These are phyloP conservation scores for Microplitis demolitor DNA, from an alignment of 1,140 invertebrate genomes.

Conservation along the genomic window DNA sequence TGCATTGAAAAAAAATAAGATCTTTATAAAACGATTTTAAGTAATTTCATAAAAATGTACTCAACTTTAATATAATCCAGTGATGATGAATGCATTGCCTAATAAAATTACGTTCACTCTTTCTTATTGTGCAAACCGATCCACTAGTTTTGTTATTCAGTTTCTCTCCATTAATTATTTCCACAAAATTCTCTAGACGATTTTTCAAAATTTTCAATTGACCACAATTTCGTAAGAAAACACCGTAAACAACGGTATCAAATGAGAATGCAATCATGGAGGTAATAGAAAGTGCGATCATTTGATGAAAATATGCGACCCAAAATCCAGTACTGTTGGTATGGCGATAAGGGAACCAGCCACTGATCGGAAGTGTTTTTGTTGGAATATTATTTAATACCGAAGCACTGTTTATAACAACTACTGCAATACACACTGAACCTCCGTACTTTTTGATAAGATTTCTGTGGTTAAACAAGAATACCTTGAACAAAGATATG, in stretches of 20 bases:
- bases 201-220: slow-evolving; percentile 35
- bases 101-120: slow-evolving; percentile 15
- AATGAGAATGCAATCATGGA: slow-evolving; percentile 33
- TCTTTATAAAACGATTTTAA: background rate
- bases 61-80: slow-evolving; percentile 35
- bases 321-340: slow-evolving; percentile 22
- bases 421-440: slow-evolving; percentile 25
- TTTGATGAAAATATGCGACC: slow-evolving; percentile 36
- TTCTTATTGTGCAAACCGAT: too few species aligned
- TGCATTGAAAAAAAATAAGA: background rate
- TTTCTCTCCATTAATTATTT: background rate
- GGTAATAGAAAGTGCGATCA: slow-evolving; percentile 15
- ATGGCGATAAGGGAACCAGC: slow-evolving; percentile 38
- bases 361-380: slow-evolving; percentile 27
- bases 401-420: slow-evolving; percentile 29
- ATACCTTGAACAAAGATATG: too few species aligned
- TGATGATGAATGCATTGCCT: slow-evolving; percentile 35
- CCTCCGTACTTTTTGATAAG: slow-evolving; percentile 19
- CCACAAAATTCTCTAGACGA: slow-evolving; percentile 19
- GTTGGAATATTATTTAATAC: slow-evolving; percentile 23
- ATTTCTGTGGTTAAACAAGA: background rate
- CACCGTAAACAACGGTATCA: slow-evolving; percentile 33
- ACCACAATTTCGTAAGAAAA: slow-evolving; percentile 31
- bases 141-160: background rate
- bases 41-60: slow-evolving; percentile 1